Percentiles rank a stretch among this genome's conserved stretches.
These are phyloP conservation scores for Aegotheles bennettii DNA, from an alignment of 2,113 vertebrate species.

Conservation along the genomic window DNA sequence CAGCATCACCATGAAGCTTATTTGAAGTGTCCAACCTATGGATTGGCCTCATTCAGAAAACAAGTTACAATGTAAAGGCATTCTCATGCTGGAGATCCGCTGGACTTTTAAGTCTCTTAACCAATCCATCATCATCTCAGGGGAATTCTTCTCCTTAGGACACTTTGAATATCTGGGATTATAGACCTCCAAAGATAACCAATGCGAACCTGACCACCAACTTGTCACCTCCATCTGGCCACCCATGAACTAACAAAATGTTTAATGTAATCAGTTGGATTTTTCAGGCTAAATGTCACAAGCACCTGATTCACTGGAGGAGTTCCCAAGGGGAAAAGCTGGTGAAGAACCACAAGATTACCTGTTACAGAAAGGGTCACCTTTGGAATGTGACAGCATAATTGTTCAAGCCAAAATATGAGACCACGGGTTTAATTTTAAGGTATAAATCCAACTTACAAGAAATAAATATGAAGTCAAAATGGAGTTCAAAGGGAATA, in stretches of 20 bases:
- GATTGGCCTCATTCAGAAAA: background rate
- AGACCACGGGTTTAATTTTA: background rate
- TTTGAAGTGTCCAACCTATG: background rate
- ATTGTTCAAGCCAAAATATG: background rate
- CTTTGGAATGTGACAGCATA: background rate
- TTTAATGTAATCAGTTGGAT: background rate
- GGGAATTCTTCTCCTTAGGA: background rate
- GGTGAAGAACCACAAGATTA: background rate
- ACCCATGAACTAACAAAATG: background rate
- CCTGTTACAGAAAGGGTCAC: background rate
- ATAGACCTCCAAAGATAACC: background rate
- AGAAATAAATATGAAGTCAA: background rate
- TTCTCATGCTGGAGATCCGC: background rate
- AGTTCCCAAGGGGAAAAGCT: background rate
- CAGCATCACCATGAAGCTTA: background rate
- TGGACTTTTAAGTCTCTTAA: background rate
- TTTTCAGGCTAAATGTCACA: background rate
- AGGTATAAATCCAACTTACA: background rate
- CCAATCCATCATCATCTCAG: background rate
- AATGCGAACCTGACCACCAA: background rate
- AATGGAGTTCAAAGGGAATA: background rate
- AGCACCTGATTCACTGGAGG: background rate
- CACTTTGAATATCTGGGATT: background rate
- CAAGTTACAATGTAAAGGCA: background rate
- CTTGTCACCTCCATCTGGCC: too few relatives aligned